Percentiles rank a stretch among this genome's conserved stretches.
Evolutionary conservation across 2,888 invertebrate genomes (phyloP).

Genomic region (Euproctis similis): DNA sequence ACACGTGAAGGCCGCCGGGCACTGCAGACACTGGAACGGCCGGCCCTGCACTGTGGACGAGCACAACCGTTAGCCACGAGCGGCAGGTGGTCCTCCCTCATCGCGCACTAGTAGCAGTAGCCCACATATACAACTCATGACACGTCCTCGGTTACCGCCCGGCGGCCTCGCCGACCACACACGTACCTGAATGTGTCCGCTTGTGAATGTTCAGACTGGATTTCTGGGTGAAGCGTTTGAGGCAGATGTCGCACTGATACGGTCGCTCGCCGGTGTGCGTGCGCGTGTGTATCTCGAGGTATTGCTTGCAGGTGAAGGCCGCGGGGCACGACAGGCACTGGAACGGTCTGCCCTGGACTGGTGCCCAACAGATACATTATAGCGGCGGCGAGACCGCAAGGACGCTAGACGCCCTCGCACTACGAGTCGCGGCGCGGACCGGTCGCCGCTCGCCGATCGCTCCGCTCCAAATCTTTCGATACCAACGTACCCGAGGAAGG

Average conservation of each 20-base stretch:
- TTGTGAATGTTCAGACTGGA: conserved; percentile 89
- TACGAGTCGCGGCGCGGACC: conserved; percentile 69
- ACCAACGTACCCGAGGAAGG: conserved; percentile 7
- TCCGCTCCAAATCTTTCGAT: conserved; percentile 43
- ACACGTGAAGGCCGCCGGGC: conserved; percentile 77
- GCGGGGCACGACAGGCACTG: conserved; percentile 77
- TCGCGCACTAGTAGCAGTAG: conserved; percentile 29
- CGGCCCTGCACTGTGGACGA: conserved; percentile 70
- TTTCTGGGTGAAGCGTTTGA: conserved; percentile 88
- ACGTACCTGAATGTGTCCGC: conserved; percentile 82
- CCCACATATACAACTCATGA: conserved; percentile 47
- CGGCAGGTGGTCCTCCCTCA: conserved; percentile 17
- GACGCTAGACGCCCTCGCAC: conserved; percentile 65
- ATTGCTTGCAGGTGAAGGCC: conserved; percentile 77
- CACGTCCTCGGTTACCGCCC: conserved; percentile 32
- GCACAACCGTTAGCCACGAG: conserved; percentile 20
- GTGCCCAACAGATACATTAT: conserved; percentile 73
- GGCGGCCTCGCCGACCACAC: conserved; percentile 24
- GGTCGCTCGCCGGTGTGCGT: conserved; percentile 77
- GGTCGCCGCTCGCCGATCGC: conserved; percentile 38
- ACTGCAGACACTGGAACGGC: conserved; percentile 77
- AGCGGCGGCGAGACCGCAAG: conserved; percentile 64
- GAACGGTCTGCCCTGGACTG: conserved; percentile 77
- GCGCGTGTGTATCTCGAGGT: conserved; percentile 78
- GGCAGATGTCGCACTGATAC: conserved; percentile 84